Conservation (phyloP, 1,140 invertebrate species). For the Linepithema humile region DNA sequence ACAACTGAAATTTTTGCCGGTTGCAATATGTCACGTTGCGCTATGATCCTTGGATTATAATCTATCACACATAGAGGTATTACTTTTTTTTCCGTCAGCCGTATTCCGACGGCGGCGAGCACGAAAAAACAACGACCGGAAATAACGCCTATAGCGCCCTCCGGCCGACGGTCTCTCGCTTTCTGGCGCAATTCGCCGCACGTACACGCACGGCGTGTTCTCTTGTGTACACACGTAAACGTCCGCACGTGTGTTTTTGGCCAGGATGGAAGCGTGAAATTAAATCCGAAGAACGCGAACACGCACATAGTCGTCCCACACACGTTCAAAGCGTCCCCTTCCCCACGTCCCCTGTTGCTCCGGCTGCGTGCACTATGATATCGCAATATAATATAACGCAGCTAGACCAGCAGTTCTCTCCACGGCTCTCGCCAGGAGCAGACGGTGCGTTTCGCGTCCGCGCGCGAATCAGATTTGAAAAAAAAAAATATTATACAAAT, state of each 20-base stretch:
- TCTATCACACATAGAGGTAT: not conserved
- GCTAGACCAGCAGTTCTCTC: not conserved
- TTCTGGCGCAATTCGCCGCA: slow-evolving; percentile 54
- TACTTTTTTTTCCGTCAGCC: not conserved
- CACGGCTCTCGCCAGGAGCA: not conserved
- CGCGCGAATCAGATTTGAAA: not conserved
- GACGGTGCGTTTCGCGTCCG: not conserved
- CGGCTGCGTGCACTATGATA: slow-evolving; percentile 21
- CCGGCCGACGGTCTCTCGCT: slow-evolving; percentile 45
- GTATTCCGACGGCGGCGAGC: not conserved
- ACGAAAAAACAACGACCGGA: slow-evolving; percentile 51
- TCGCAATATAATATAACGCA: slow-evolving; percentile 36
- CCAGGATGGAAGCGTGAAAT: slow-evolving; percentile 50
- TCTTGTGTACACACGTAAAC: not conserved
- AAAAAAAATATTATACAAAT: not conserved
- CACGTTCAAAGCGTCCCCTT: not conserved
- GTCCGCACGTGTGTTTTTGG: not conserved
- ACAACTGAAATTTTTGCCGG: slow-evolving; percentile 14
- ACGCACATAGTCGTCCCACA: not conserved
- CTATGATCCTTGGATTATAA: slow-evolving; percentile 51
- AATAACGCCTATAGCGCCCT: slow-evolving; percentile 38
- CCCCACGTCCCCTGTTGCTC: not conserved
- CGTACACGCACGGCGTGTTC: slow-evolving; percentile 11
- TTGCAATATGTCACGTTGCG: slow-evolving; percentile 10
- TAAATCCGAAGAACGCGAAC: slow-evolving; percentile 48